A percentile compares a stretch with the other conserved stretches of the same genome.
phyloP scores from a whole-genome alignment of 2,113 vertebrate species.

The Excalfactoria chinensis region DNA sequence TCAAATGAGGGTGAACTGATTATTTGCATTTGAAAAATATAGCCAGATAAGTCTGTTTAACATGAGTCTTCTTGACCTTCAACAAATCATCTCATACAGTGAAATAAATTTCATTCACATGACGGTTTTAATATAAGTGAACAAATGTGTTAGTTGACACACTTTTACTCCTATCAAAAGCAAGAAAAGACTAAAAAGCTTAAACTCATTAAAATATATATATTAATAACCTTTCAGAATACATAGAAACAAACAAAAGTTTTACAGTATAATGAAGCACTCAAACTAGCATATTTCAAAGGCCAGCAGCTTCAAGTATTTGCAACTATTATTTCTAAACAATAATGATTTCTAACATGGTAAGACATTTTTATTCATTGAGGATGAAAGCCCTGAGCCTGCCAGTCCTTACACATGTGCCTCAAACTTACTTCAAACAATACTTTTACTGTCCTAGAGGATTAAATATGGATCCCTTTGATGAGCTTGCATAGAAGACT shows the following conservation, averaged over 20 bases:
- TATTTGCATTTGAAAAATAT: not conserved
- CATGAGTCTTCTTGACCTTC: conserved; percentile 14
- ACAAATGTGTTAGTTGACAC: conserved; percentile 23
- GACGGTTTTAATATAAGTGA: conserved; percentile 6
- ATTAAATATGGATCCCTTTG: conserved; percentile 62
- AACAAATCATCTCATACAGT: not conserved
- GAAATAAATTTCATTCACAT: conserved; percentile 20
- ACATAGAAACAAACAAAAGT: conserved; percentile 40
- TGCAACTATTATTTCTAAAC: conserved; percentile 57
- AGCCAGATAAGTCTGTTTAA: not conserved
- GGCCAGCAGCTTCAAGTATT: conserved; percentile 43
- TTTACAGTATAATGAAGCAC: not conserved
- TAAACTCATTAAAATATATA: conserved; percentile 21
- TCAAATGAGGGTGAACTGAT: not conserved
- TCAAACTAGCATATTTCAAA: conserved; percentile 40
- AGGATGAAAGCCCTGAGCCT: conserved; percentile 56
- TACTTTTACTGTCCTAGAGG: conserved; percentile 53
- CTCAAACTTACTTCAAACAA: conserved; percentile 59
- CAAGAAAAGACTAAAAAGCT: conserved; percentile 11
- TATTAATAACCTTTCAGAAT: conserved; percentile 27
- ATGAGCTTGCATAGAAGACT: conserved; percentile 37
- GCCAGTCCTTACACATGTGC: conserved; percentile 43
- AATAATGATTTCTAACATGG: conserved; percentile 47
- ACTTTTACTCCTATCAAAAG: conserved; percentile 11
- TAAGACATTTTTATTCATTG: conserved; percentile 56